Evolutionary conservation across 2,113 vertebrate species (phyloP).

Genomic region (Orcinus orca): DNA sequence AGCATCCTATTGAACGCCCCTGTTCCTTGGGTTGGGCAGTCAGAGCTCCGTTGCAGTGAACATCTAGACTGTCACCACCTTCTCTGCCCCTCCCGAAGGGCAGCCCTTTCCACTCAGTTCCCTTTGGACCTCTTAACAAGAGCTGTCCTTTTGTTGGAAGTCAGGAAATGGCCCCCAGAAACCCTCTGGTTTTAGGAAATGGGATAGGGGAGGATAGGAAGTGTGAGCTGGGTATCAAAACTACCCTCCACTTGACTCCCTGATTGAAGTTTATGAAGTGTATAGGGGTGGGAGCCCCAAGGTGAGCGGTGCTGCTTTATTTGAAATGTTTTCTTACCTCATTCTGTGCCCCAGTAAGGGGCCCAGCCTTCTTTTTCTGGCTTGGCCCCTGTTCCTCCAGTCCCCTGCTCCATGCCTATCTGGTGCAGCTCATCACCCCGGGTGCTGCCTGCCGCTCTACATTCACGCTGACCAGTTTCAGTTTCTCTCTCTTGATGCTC

Average conservation of each 20-base stretch:
- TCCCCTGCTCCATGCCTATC: conserved; percentile 52
- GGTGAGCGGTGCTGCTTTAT: conserved; percentile 77
- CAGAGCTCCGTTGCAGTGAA: conserved; percentile 2
- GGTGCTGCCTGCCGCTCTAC: conserved; percentile 63
- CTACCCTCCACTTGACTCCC: conserved; percentile 5
- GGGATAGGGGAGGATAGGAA: neutral
- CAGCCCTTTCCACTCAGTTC: neutral
- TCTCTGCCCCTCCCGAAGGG: neutral
- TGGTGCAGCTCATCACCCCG: conserved; percentile 58
- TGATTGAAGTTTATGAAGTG: neutral
- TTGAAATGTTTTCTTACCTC: conserved; percentile 81
- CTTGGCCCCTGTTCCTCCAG: conserved; percentile 54
- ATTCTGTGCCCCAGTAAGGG: conserved; percentile 66
- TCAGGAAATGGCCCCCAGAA: neutral
- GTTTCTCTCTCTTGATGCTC: conserved; percentile 48
- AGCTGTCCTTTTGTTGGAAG: conserved; percentile 26
- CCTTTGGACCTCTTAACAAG: neutral
- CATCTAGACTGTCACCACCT: neutral
- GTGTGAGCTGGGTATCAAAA: conserved; percentile 37
- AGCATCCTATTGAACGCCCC: neutral
- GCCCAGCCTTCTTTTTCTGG: conserved; percentile 53
- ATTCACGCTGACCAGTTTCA: conserved; percentile 31
- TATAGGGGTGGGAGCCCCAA: conserved; percentile 31
- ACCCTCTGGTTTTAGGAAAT: neutral
- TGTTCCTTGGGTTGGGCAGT: neutral